Evolutionary conservation across 2,797 vertebrate genomes (phyloP).

Genomic region (Liparis tanakae): DNA sequence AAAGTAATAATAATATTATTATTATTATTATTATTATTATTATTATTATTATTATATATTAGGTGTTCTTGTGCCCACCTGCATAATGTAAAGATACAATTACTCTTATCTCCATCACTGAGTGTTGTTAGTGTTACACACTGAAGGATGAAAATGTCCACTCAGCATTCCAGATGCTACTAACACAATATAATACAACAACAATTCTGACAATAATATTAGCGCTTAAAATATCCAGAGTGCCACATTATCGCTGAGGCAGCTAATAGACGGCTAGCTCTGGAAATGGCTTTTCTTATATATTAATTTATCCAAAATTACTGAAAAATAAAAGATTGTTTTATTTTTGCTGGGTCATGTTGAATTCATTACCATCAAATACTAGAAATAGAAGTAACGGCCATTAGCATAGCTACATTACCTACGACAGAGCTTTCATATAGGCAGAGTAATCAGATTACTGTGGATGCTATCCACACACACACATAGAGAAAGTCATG

Average conservation of each 20-base stretch:
- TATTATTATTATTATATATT: not conserved
- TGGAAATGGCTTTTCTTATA: not conserved
- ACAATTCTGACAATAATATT: too few species aligned
- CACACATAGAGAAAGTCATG: conserved; percentile 4
- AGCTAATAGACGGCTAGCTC: not conserved
- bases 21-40: too few species aligned
- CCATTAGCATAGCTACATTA: not conserved
- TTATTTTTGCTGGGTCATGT: not conserved
- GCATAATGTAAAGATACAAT: not conserved
- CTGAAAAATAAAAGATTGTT: not conserved
- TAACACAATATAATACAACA: too few species aligned
- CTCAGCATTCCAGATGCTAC: too few species aligned
- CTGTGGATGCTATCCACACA: not conserved
- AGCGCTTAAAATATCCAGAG: too few species aligned
- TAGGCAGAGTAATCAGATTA: not conserved
- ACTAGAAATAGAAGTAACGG: not conserved
- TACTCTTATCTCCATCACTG: not conserved
- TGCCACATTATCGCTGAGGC: too few species aligned
- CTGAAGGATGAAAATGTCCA: too few species aligned
- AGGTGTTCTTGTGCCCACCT: not conserved
- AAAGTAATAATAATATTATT: too few species aligned
- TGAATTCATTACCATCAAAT: not conserved
- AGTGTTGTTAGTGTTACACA: not conserved
- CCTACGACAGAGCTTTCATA: not conserved
- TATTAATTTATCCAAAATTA: not conserved